phyloP scores from a whole-genome alignment of 1,140 invertebrate species.

The Chelonus insularis region DNA sequence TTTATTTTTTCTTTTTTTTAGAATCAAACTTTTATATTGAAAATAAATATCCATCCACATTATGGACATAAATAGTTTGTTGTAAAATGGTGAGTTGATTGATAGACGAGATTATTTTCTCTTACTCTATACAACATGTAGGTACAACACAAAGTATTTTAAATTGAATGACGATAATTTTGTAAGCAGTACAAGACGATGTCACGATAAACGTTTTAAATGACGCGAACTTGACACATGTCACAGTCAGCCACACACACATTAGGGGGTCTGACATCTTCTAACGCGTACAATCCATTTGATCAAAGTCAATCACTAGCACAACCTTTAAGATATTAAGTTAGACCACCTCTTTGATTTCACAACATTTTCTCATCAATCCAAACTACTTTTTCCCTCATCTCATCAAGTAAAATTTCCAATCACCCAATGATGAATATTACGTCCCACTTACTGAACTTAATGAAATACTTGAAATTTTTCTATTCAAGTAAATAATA shows the following conservation, averaged over 20 bases:
- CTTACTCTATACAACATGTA: neutral
- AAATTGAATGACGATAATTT: constrained; percentile 17
- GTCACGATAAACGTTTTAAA: constrained; percentile 9
- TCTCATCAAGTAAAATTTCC: too few species aligned
- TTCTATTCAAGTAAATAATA: too few species aligned
- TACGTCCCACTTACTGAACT: too few species aligned
- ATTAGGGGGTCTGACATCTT: constrained; percentile 39
- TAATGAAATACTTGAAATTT: too few species aligned
- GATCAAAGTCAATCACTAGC: constrained; percentile 1
- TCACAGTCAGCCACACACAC: constrained; percentile 25
- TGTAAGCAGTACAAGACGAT: neutral
- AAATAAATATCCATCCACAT: too few species aligned
- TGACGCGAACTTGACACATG: constrained; percentile 21
- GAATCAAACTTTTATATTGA: too few species aligned
- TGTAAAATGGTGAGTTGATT: neutral
- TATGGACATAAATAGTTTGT: too few species aligned
- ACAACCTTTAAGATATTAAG: neutral
- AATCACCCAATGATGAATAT: too few species aligned
- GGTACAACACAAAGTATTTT: neutral
- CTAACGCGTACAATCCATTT: constrained; percentile 26
- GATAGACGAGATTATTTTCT: neutral
- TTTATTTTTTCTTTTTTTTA: neutral
- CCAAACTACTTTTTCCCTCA: constrained; percentile 11
- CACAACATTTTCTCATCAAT: constrained; percentile 28
- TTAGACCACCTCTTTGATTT: constrained; percentile 14